phyloP scores from a whole-genome alignment of 2,797 vertebrate species.

The Channallabes apus region DNA sequence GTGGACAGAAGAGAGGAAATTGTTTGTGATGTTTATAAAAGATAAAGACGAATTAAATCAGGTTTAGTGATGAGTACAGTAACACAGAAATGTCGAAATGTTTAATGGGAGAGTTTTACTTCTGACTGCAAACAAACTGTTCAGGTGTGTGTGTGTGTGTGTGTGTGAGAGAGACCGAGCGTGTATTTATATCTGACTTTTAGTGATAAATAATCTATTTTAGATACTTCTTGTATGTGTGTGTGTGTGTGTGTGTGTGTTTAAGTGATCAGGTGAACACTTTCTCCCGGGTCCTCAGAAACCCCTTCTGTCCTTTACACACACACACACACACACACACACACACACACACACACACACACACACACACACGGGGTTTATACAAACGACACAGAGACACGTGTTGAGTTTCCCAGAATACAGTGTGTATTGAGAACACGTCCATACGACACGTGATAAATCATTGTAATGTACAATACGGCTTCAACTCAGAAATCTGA shows the following conservation, averaged over 20 bases:
- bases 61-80: too few relatives aligned
- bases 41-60: too few relatives aligned
- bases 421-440: conserved; percentile 74
- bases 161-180: too few relatives aligned
- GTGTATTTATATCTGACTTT: background rate
- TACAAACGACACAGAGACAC: background rate
- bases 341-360: too few relatives aligned
- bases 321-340: too few relatives aligned
- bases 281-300: background rate
- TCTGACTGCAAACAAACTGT: too few relatives aligned
- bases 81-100: too few relatives aligned
- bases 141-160: background rate
- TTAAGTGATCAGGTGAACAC: background rate
- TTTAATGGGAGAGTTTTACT: too few relatives aligned
- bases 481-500: conserved; percentile 95
- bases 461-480: conserved; percentile 99
- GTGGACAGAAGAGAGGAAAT: too few relatives aligned
- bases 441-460: conserved; percentile 69
- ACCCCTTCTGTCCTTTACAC: background rate
- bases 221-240: background rate
- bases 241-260: too few relatives aligned
- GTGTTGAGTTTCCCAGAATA: conserved; percentile 25
- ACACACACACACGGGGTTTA: background rate
- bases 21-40: too few relatives aligned
- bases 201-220: background rate